These are phyloP conservation scores for Orius laevigatus DNA, from an alignment of 1,140 invertebrate species.

Conservation along the genomic window DNA sequence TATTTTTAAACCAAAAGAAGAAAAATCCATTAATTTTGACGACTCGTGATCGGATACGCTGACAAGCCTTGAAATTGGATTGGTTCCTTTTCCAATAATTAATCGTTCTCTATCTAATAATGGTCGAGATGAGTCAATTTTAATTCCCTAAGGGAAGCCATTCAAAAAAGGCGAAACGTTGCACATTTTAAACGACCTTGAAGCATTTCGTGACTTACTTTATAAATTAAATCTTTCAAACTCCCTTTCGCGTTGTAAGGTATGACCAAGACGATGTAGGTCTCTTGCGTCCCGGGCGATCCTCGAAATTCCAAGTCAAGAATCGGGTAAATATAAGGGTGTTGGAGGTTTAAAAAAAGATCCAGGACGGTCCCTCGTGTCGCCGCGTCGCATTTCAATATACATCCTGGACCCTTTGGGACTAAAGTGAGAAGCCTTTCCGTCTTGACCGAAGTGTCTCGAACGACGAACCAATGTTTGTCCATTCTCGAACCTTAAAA, in stretches of 20 bases:
- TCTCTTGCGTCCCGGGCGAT: constrained; percentile 31
- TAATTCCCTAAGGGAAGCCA: too few species aligned
- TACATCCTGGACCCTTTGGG: constrained; percentile 39
- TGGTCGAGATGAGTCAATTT: too few species aligned
- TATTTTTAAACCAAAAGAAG: too few species aligned
- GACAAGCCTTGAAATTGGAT: too few species aligned
- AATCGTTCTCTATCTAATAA: too few species aligned
- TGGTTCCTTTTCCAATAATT: too few species aligned
- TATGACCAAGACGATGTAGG: constrained; percentile 52
- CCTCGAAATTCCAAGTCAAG: constrained; percentile 55
- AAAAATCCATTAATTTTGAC: too few species aligned
- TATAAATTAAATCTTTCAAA: constrained; percentile 76
- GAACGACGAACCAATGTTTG: constrained; percentile 79
- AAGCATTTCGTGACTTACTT: constrained; percentile 36
- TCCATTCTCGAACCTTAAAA: constrained; percentile 52
- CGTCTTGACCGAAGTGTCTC: constrained; percentile 60
- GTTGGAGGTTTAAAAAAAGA: constrained; percentile 68
- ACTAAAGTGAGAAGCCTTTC: constrained; percentile 68
- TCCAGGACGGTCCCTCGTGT: constrained; percentile 53
- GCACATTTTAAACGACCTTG: too few species aligned
- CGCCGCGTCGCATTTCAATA: constrained; percentile 24
- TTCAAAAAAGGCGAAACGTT: too few species aligned
- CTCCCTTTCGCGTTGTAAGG: constrained; percentile 70
- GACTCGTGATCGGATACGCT: too few species aligned
- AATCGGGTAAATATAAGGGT: constrained; percentile 81